A percentile compares a stretch with the other conserved stretches of the same genome.
Conservation (phyloP, 1,140 invertebrate species). For the Piezodorus guildinii region DNA sequence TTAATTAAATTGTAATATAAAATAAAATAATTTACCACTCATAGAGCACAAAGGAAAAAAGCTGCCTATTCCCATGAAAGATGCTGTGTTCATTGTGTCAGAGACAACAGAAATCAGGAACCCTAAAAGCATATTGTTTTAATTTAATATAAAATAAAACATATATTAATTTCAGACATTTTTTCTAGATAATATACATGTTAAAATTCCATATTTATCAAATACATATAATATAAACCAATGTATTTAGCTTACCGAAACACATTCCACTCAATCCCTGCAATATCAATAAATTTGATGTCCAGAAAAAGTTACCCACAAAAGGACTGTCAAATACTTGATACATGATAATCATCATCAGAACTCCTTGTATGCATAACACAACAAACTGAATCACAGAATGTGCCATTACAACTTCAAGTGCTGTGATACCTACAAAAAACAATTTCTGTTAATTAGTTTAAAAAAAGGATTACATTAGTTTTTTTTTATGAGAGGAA, state of each 20-base stretch:
- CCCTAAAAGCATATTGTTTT: slow-evolving; percentile 30
- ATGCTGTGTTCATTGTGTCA: slow-evolving; percentile 42
- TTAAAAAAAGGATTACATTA: too few species aligned
- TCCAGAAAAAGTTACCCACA: slow-evolving; percentile 38
- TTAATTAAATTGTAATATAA: not conserved
- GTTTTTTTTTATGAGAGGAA: too few species aligned
- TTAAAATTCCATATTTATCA: not conserved
- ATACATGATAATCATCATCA: slow-evolving; percentile 60
- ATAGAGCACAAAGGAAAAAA: slow-evolving; percentile 43
- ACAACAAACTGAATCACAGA: slow-evolving; percentile 77
- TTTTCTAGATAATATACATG: not conserved
- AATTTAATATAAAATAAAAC: not conserved
- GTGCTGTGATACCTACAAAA: slow-evolving; percentile 58
- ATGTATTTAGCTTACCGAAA: slow-evolving; percentile 34
- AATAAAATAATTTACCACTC: slow-evolving; percentile 34
- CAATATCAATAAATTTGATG: slow-evolving; percentile 39
- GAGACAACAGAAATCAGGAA: slow-evolving; percentile 41
- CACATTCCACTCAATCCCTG: slow-evolving; percentile 45
- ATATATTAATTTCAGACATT: not conserved
- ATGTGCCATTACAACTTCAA: slow-evolving; percentile 70
- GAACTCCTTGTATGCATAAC: slow-evolving; percentile 66
- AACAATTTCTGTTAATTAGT: too few species aligned
- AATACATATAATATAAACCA: not conserved
- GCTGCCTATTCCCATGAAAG: slow-evolving; percentile 42
- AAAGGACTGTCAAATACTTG: slow-evolving; percentile 39